These are phyloP conservation scores for Poeciliopsis paucimaculata DNA, from an alignment of 2,797 vertebrate species.

Conservation along the genomic window DNA sequence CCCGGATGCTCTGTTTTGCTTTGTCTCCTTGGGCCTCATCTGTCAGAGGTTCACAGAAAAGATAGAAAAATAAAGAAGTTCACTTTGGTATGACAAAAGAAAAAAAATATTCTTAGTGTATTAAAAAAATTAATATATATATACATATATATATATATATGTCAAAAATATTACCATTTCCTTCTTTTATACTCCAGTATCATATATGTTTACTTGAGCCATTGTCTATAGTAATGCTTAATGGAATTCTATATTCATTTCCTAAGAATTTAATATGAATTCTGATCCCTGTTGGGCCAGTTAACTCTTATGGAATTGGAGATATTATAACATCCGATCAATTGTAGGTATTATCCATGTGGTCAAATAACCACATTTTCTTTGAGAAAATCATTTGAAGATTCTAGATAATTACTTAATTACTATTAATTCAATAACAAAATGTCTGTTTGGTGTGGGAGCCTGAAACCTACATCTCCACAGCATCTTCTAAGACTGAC, in stretches of 20 bases:
- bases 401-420: not conserved
- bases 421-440: not conserved
- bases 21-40: constrained; percentile 97
- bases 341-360: not conserved
- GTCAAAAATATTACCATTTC: not conserved
- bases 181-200: not conserved
- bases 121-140: too few relatives aligned
- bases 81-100: not conserved
- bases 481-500: not conserved
- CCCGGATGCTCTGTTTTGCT: constrained; percentile 92
- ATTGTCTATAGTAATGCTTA: not conserved
- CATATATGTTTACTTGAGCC: not conserved
- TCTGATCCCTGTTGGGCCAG: not conserved
- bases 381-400: not conserved
- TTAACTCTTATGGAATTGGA: not conserved
- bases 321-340: not conserved
- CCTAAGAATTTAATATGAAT: not conserved
- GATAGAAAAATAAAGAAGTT: not conserved
- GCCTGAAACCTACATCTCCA: not conserved
- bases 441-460: not conserved
- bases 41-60: constrained; percentile 56
- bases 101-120: not conserved
- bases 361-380: not conserved
- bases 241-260: not conserved
- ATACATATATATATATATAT: not conserved